Evolutionary conservation across 2,797 vertebrate species (phyloP), one percentile per base, ranked within the genome.

Genomic region (Menidia menidia): DNA sequence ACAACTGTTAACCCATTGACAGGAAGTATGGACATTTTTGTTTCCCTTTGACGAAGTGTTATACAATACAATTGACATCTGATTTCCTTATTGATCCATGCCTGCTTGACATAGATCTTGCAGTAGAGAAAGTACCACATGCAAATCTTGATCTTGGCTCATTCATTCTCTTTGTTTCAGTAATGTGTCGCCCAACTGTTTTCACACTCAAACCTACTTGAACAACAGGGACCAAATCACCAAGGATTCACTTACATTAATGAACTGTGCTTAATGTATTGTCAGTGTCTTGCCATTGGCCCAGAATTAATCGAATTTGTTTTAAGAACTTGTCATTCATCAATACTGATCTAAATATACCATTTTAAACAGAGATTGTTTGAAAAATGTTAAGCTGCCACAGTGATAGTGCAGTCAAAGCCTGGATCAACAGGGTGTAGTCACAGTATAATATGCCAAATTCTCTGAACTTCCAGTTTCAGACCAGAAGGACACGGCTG

Each of bases 51-150:
- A 82, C 73, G 58, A 80, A 41, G 56, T 74, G 65, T 59, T 60
- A 74, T 67, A 68, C 73, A 72, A 73, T 62, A 54, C 48, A 8
- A 76, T 80, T 84, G 82, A 54, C 75, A 84, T 85, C 60, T 75
- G 64, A 81, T 88, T 87, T 77, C 77, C 41, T 75, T 67, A 89
- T 85, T 73, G 85, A 89, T 85, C 73, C 0, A 9, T 3, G 30
- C 42, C 39, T 42, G 70, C 53, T 44, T 61, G 60, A 68, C 66
- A 73, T 77, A 70, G 73, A 71, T 67, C 70, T 57, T 9, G 13
- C 44, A 16, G 56, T 15, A 54, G 50, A 67, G 72, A 51, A 42
- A 14, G 51, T 47, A 68, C 2, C 14, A 39, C 67, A 25, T 4
- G 32, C 35, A 70, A 45, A 59, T 59, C 64, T 62, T 59, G 54